Evolutionary conservation across 2,797 vertebrate genomes (phyloP).

Genomic region (Aeoliscus strigatus): DNA sequence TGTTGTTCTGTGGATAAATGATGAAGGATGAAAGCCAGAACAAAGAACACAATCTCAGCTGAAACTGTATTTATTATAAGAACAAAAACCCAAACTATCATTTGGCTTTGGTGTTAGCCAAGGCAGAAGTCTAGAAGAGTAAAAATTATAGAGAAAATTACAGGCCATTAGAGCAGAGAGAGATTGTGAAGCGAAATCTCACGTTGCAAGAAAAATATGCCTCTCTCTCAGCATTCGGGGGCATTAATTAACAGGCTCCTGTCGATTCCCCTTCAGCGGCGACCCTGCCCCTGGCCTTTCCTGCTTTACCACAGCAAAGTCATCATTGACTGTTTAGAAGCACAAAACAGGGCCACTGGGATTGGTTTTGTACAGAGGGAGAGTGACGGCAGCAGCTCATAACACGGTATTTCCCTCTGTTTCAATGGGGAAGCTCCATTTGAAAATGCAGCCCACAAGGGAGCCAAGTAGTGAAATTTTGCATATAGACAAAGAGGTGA

Average conservation of each 20-base stretch:
- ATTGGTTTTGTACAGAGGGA: slow-evolving; percentile 55
- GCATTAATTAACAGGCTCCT: slow-evolving; percentile 69
- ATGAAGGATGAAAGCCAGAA: too few relatives aligned
- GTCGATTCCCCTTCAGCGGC: slow-evolving; percentile 72
- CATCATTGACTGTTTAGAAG: slow-evolving; percentile 66
- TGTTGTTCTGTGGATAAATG: too few relatives aligned
- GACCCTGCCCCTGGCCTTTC: slow-evolving; percentile 69
- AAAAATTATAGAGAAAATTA: background rate
- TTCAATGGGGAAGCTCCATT: too few relatives aligned
- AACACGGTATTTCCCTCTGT: background rate
- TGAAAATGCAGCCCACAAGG: too few relatives aligned
- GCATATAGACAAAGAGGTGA: too few relatives aligned
- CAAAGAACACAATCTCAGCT: too few relatives aligned
- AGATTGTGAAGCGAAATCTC: slow-evolving; percentile 1
- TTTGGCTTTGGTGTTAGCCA: too few relatives aligned
- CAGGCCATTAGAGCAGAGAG: background rate
- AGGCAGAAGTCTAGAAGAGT: background rate
- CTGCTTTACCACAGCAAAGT: slow-evolving; percentile 63
- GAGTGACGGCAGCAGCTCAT: slow-evolving; percentile 12
- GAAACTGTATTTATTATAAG: too few relatives aligned
- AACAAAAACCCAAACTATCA: too few relatives aligned
- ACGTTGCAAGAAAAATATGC: slow-evolving; percentile 11
- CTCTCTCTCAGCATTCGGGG: slow-evolving; percentile 28
- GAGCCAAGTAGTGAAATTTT: too few relatives aligned
- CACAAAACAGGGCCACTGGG: slow-evolving; percentile 48